phyloP scores from a whole-genome alignment of 2,888 invertebrate genomes.

The Argyresthia albistria region DNA sequence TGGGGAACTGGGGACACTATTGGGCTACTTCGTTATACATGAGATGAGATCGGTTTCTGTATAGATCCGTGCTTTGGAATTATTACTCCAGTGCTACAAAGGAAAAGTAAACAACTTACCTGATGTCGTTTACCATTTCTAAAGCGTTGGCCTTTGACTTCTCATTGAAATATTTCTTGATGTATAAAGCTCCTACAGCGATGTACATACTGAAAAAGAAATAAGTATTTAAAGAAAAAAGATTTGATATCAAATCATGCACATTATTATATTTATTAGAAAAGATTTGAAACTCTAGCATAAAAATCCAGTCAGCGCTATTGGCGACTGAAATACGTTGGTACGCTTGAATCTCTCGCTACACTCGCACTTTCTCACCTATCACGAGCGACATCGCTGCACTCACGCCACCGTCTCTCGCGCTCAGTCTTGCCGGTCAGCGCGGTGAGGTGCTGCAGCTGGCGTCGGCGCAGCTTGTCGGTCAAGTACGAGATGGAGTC shows the following conservation, averaged over 20 bases:
- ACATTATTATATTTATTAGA: too few species aligned
- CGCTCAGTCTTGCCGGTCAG: slow-evolving; percentile 88
- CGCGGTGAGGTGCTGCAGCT: slow-evolving; percentile 85
- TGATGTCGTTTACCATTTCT: slow-evolving; percentile 91
- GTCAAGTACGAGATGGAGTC: slow-evolving; percentile 86
- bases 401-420: slow-evolving; percentile 93
- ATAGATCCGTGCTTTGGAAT: too few species aligned
- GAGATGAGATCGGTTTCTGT: too few species aligned
- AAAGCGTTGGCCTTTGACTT: slow-evolving; percentile 86
- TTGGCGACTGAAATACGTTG: too few species aligned
- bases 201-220: slow-evolving; percentile 75
- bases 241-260: too few species aligned
- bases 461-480: slow-evolving; percentile 82
- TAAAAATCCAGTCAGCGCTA: too few species aligned
- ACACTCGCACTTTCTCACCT: slow-evolving; percentile 61
- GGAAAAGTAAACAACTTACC: slow-evolving; percentile 33
- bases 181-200: slow-evolving; percentile 88
- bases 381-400: slow-evolving; percentile 84
- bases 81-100: too few species aligned
- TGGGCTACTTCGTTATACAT: too few species aligned
- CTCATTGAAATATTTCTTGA: slow-evolving; percentile 89
- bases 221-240: neutral
- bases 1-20: too few species aligned
- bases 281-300: too few species aligned
- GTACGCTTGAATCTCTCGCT: neutral